Conservation (phyloP, 2,888 invertebrate genomes). For the Arge pagana region DNA sequence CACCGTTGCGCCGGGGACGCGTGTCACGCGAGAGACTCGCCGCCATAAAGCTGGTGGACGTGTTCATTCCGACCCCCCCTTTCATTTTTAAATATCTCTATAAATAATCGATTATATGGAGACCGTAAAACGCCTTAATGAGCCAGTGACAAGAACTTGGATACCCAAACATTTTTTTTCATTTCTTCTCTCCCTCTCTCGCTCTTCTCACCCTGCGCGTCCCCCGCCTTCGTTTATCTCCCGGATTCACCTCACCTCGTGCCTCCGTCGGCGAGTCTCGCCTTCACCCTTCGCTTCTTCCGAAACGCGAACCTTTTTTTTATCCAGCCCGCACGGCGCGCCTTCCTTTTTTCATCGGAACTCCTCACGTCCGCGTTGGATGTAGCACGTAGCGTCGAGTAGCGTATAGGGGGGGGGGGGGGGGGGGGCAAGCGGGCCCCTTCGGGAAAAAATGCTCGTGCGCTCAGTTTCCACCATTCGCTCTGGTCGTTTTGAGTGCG, state of each 20-base stretch:
- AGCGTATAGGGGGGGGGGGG: too few species aligned
- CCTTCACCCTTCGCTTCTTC: too few species aligned
- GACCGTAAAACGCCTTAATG: conserved; percentile 50
- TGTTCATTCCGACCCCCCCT: conserved; percentile 41
- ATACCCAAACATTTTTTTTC: not conserved
- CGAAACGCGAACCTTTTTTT: too few species aligned
- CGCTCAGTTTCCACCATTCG: too few species aligned
- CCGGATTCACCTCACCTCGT: too few species aligned
- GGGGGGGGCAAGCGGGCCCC: too few species aligned
- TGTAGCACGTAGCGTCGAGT: conserved; percentile 28
- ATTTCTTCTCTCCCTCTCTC: conserved; percentile 6
- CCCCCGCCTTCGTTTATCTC: not conserved
- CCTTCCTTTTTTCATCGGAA: conserved; percentile 1
- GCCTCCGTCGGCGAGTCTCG: too few species aligned
- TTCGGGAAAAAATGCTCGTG: too few species aligned
- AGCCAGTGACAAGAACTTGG: conserved; percentile 34
- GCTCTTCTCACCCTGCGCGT: conserved; percentile 4
- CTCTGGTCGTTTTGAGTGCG: too few species aligned
- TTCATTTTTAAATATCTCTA: conserved; percentile 40
- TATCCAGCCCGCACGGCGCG: not conserved
- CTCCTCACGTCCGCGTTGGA: conserved; percentile 33
- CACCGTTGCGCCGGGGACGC: conserved; percentile 32
- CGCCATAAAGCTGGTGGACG: conserved; percentile 48
- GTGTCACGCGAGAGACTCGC: conserved; percentile 27
- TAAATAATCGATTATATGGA: conserved; percentile 56